Percentiles rank a stretch among this genome's conserved stretches.
These are phyloP conservation scores for Ethmia dodecea DNA, from an alignment of 2,888 invertebrate genomes.

Conservation along the genomic window DNA sequence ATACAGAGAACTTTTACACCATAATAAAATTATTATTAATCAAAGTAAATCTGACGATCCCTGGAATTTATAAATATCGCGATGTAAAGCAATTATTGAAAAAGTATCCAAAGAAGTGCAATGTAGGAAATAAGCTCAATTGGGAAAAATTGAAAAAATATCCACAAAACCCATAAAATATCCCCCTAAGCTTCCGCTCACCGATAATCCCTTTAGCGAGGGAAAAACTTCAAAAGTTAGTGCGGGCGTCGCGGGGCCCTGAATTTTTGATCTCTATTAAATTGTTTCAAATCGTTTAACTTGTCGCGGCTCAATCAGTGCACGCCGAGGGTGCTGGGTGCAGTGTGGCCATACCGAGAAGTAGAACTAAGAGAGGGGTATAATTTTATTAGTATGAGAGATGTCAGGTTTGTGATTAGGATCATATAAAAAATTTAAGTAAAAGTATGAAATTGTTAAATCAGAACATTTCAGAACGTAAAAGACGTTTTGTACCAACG, in stretches of 20 bases:
- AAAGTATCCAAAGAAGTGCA: too few relatives aligned
- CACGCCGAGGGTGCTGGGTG: constrained; percentile 26
- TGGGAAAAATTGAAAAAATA: constrained; percentile 46
- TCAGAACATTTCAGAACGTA: too few relatives aligned
- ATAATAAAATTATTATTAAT: background rate
- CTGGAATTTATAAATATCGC: too few relatives aligned
- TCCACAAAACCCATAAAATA: constrained; percentile 64
- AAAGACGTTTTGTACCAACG: too few relatives aligned
- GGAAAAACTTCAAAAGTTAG: constrained; percentile 78
- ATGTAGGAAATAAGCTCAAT: constrained; percentile 25
- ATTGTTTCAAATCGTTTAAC: constrained; percentile 79
- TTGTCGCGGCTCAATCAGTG: constrained; percentile 77
- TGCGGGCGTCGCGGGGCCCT: constrained; percentile 65
- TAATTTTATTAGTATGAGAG: too few relatives aligned
- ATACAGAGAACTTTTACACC: background rate
- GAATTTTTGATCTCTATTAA: constrained; percentile 78
- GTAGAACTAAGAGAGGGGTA: too few relatives aligned
- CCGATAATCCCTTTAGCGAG: constrained; percentile 75
- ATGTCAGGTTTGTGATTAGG: too few relatives aligned
- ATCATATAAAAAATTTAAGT: too few relatives aligned
- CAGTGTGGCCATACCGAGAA: constrained; percentile 6
- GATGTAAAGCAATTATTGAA: too few relatives aligned
- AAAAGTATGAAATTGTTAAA: too few relatives aligned
- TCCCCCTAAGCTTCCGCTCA: constrained; percentile 65
- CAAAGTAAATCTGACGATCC: background rate